Evolutionary conservation across 2,797 vertebrate species (phyloP).

Genomic region (Antrozous pallidus): DNA sequence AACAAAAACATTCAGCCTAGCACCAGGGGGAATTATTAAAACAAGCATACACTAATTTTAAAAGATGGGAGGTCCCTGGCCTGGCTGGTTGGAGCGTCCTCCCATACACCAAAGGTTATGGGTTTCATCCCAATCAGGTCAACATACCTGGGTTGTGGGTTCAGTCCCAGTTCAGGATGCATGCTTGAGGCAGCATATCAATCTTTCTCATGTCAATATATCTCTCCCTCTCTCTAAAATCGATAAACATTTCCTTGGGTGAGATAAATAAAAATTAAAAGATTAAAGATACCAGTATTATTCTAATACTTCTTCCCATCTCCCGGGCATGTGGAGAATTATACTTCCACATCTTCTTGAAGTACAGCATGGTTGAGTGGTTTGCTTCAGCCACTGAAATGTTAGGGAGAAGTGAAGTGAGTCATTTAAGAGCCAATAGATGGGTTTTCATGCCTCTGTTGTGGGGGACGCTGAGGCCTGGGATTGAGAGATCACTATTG

Average conservation of each 20-base stretch:
- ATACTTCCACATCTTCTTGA: not conserved
- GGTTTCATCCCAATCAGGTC: not conserved
- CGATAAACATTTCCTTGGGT: not conserved
- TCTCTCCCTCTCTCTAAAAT: not conserved
- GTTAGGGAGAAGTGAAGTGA: not conserved
- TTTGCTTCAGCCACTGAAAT: not conserved
- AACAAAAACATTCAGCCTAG: not conserved
- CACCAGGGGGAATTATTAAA: not conserved
- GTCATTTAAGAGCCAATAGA: not conserved
- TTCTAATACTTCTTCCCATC: not conserved
- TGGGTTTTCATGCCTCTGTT: not conserved
- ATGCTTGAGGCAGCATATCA: not conserved
- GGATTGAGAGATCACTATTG: not conserved
- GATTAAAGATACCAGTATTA: not conserved
- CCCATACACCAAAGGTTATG: not conserved
- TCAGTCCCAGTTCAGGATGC: not conserved
- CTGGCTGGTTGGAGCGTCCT: not conserved
- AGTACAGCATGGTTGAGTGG: not conserved
- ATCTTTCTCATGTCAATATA: not conserved
- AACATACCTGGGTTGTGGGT: not conserved
- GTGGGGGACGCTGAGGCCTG: not conserved
- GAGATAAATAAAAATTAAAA: not conserved
- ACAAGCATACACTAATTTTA: not conserved
- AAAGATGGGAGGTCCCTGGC: not conserved
- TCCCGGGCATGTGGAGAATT: not conserved